Percentiles rank a stretch among this genome's conserved stretches.
phyloP scores from a whole-genome alignment of 2,113 vertebrate genomes.

The Accipiter cooperii region DNA sequence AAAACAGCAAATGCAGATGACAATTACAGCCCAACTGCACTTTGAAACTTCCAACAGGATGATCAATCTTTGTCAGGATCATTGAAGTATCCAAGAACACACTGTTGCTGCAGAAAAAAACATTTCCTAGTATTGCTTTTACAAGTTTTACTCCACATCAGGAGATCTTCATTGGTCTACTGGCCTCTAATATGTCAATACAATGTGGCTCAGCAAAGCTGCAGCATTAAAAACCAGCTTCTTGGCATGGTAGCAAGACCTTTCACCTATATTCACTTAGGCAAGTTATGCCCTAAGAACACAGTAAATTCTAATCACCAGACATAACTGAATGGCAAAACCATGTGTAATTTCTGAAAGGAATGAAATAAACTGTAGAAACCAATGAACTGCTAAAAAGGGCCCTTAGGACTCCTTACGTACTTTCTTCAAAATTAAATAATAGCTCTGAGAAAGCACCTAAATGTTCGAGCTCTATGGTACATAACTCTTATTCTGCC shows the following conservation, averaged over 20 bases:
- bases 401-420: background rate
- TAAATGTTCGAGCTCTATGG: background rate
- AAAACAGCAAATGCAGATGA: background rate
- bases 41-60: background rate
- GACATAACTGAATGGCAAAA: background rate
- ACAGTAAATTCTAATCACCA: background rate
- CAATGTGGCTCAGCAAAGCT: background rate
- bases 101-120: background rate
- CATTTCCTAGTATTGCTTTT: background rate
- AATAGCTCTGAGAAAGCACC: background rate
- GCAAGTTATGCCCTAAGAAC: background rate
- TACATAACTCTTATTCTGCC: background rate
- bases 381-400: background rate
- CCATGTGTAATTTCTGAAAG: background rate
- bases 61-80: background rate
- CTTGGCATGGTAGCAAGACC: background rate
- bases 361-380: background rate
- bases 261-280: background rate
- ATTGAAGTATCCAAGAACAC: background rate
- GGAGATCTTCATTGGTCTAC: background rate
- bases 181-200: background rate
- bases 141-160: background rate
- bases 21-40: background rate
- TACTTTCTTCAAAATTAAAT: background rate
- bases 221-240: background rate